These are phyloP conservation scores for Saguinus midas DNA, from an alignment of 2,113 vertebrate genomes.

Conservation along the genomic window DNA sequence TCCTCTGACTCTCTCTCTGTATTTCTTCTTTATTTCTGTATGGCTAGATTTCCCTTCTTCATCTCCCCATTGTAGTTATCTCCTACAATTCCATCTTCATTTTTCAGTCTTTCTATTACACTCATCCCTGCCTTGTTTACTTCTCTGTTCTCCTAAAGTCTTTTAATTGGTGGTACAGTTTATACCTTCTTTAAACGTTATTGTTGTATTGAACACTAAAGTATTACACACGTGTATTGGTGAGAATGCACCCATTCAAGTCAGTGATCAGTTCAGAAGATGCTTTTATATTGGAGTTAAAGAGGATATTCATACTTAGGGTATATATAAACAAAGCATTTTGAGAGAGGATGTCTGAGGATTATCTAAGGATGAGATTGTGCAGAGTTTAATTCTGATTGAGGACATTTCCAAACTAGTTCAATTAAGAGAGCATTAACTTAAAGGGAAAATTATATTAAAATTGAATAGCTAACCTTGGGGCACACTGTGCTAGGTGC, in stretches of 20 bases:
- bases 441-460: neutral
- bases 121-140: neutral
- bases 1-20: neutral
- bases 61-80: neutral
- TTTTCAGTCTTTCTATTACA: neutral
- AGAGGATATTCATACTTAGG: neutral
- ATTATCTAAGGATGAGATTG: neutral
- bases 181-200: neutral
- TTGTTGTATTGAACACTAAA: neutral
- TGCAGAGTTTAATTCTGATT: neutral
- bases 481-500: neutral
- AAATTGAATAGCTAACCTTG: neutral
- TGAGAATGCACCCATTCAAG: neutral
- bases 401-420: neutral
- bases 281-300: neutral
- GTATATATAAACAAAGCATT: neutral
- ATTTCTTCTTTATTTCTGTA: slow-evolving; percentile 1
- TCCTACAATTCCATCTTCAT: slow-evolving; percentile 13
- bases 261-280: neutral
- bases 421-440: neutral
- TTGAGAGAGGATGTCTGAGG: neutral
- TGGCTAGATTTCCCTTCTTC: neutral
- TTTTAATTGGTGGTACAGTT: neutral
- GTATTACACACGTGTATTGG: neutral
- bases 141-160: neutral